Percentiles rank a stretch among this genome's conserved stretches.
These are phyloP conservation scores for Tetheella fluctuosa DNA, from an alignment of 2,888 invertebrate species.

Conservation along the genomic window DNA sequence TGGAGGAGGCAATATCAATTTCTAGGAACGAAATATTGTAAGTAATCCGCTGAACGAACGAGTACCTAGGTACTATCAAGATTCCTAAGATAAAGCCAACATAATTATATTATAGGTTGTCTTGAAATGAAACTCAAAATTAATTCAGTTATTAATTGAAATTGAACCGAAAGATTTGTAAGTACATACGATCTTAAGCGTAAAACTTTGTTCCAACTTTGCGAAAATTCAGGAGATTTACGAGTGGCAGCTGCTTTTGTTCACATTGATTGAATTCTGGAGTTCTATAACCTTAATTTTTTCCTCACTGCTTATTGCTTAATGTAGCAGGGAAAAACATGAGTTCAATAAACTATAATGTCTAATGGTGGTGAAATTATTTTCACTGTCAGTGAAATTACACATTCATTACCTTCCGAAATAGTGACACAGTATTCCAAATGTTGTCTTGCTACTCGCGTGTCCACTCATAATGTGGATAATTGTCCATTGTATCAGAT, in stretches of 20 bases:
- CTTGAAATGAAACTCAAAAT: neutral
- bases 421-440: conserved; percentile 59
- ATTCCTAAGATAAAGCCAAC: neutral
- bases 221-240: neutral
- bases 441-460: conserved; percentile 45
- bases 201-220: conserved; percentile 4
- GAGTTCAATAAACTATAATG: neutral
- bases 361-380: neutral
- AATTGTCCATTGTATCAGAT: conserved; percentile 53
- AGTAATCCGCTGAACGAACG: neutral
- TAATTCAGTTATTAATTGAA: neutral
- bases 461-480: conserved; percentile 43
- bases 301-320: neutral
- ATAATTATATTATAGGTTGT: neutral
- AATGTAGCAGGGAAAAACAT: neutral
- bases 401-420: conserved; percentile 54
- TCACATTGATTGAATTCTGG: neutral
- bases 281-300: neutral
- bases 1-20: neutral
- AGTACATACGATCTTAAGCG: neutral
- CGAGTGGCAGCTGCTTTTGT: conserved; percentile 4
- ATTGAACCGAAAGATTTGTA: neutral
- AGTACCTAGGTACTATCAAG: neutral
- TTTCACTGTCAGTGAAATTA: neutral
- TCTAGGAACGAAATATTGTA: neutral